Evolutionary conservation across 2,888 invertebrate genomes (phyloP).

Genomic region (Xiphydria camelus): DNA sequence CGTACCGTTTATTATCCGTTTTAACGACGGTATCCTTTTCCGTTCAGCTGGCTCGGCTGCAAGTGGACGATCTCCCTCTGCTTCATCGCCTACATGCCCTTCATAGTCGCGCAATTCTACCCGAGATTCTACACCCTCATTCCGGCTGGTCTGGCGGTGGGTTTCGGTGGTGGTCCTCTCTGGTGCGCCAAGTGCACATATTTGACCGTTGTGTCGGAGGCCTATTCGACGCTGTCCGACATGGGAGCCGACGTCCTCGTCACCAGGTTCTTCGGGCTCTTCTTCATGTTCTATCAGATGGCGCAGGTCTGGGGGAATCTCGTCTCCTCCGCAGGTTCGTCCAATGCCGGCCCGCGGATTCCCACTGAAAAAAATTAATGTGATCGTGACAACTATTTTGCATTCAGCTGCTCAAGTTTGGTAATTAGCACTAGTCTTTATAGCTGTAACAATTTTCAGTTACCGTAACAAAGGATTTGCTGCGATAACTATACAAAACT

Average conservation of each 20-base stretch:
- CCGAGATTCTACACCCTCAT: conserved; percentile 83
- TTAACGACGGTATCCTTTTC: not conserved
- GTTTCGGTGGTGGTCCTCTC: conserved; percentile 87
- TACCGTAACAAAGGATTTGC: too few relatives aligned
- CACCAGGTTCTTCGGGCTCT: conserved; percentile 90
- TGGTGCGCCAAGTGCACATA: conserved; percentile 98
- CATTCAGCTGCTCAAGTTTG: too few relatives aligned
- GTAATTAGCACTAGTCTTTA: too few relatives aligned
- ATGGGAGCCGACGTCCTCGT: conserved; percentile 76
- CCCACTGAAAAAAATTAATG: too few relatives aligned
- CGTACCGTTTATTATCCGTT: too few relatives aligned
- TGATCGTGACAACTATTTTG: too few relatives aligned
- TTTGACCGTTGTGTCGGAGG: conserved; percentile 80
- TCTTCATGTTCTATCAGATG: conserved; percentile 95
- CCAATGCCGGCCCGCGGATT: too few relatives aligned
- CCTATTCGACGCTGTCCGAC: conserved; percentile 74
- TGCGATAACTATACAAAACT: too few relatives aligned
- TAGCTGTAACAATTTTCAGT: too few relatives aligned
- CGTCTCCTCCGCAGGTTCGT: conserved; percentile 80
- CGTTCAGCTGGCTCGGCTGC: conserved; percentile 80
- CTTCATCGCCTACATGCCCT: conserved; percentile 88
- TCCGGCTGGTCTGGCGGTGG: conserved; percentile 81
- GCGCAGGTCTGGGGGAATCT: conserved; percentile 96
- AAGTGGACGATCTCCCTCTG: conserved; percentile 87
- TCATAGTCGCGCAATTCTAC: conserved; percentile 88